Base-by-base conservation (phyloP, 1,140 invertebrate species). In the Zaprionus camerounensis region DNA sequence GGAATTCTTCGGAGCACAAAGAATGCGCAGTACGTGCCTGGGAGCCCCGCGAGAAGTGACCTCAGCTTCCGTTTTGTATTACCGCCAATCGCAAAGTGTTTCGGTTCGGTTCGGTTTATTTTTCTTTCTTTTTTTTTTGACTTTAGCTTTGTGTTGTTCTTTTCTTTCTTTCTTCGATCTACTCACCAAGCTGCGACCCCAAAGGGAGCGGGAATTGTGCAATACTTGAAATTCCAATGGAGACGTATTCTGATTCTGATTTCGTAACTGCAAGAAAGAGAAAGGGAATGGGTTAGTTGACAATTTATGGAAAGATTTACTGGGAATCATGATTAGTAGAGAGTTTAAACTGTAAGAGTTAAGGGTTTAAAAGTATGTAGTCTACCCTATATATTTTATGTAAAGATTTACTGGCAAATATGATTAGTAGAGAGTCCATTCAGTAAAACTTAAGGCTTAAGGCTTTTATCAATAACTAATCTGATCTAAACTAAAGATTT, bases 21-120 rank as follows among this genome's bases (percentile, higher is more conserved):
- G 70, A 80, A 77, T 81, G 67, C 59, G 46, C 65, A 20, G 65
- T 72, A 83, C 81, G 81, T 83, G 81, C 81, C 67, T 58, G 38
- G 34, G 24, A 55, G 36, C 28, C 17, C 20, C 11, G 56, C 26
- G 36, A 55, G 58, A 55, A 74, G 36, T 69, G 58, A 74, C 71
- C 66, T 64, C 58, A 75, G 58, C 53, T 71, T 71, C 53, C 53
- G 31, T 71, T 57, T 63, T 75, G 51, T 57, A 31, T 74, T 69
- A 70, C 51, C 12, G 26, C 28, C 49, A 61, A 73, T 67, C 64
- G 56, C 22, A 59, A 46, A 46, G 26, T 41, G 24, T 53, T 67
- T 58, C 12, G 17, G 6, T 59, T 65, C 15, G n/a, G 5, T 62
- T 38, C 28, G 26, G 12, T 15, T 64, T 58, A 53, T 20, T 46